Evolutionary conservation across 2,113 vertebrate genomes (phyloP).

Genomic region (Oncorhynchus nerka): DNA sequence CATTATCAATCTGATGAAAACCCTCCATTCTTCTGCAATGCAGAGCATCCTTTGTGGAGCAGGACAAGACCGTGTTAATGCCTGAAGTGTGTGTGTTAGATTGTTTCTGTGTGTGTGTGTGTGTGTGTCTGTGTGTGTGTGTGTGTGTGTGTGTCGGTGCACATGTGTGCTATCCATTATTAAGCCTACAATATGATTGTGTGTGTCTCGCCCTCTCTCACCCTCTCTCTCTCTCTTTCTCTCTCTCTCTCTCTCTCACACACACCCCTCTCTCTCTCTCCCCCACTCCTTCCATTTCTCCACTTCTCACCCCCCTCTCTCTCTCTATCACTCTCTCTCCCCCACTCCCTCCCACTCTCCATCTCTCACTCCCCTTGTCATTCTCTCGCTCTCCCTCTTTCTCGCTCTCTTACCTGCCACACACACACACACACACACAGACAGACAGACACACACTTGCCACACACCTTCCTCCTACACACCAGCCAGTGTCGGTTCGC

Average conservation of each 20-base stretch:
- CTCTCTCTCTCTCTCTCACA: too few species aligned
- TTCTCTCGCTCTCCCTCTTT: too few species aligned
- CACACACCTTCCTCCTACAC: conserved; percentile 16
- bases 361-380: too few species aligned
- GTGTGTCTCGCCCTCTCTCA: neutral
- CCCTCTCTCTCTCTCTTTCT: too few species aligned
- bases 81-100: conserved; percentile 17
- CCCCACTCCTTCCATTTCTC: too few species aligned
- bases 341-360: too few species aligned
- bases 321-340: too few species aligned
- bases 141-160: neutral
- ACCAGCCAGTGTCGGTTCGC: too few species aligned
- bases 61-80: conserved; percentile 6
- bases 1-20: conserved; percentile 19
- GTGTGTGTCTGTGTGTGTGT: neutral
- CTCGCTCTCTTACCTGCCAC: neutral
- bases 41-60: conserved; percentile 19
- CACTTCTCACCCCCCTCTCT: too few species aligned
- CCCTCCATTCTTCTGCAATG: neutral
- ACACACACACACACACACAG: neutral
- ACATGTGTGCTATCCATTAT: neutral
- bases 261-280: too few species aligned
- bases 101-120: neutral
- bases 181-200: neutral
- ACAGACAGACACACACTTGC: neutral